Evolutionary conservation across 2,113 vertebrate genomes (phyloP).

Genomic region (Centropus bengalensis): DNA sequence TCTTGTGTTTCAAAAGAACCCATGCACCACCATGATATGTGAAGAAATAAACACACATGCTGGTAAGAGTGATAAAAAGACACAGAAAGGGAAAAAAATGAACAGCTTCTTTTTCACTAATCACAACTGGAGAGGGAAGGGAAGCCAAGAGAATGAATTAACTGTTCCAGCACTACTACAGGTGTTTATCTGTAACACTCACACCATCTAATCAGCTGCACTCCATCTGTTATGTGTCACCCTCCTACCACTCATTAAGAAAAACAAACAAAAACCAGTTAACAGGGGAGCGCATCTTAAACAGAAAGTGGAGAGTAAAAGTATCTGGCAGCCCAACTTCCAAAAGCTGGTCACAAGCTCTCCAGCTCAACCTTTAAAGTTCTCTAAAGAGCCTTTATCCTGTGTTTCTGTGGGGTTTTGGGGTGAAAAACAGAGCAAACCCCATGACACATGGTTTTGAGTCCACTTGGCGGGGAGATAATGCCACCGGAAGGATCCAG

Average conservation of each 20-base stretch:
- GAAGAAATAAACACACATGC: background rate
- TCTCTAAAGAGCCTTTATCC: background rate
- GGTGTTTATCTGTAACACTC: background rate
- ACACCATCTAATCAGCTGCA: constrained; percentile 18
- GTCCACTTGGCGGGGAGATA: background rate
- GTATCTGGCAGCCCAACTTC: background rate
- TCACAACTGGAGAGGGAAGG: background rate
- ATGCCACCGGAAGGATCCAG: background rate
- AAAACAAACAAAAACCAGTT: background rate
- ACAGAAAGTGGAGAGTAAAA: background rate
- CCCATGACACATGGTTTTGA: background rate
- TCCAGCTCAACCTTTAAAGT: background rate
- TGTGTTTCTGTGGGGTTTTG: background rate
- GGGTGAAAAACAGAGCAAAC: background rate
- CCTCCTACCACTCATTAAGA: background rate
- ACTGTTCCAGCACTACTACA: background rate
- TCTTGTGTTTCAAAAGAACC: background rate
- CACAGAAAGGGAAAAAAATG: background rate
- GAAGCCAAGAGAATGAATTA: background rate
- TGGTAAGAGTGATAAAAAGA: background rate
- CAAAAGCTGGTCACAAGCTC: background rate
- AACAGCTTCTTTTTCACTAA: background rate
- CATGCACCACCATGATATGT: fast-evolving
- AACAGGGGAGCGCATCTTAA: background rate
- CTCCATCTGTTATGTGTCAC: constrained; percentile 19